Evolutionary conservation across 2,113 vertebrate genomes (phyloP), one percentile per base, ranked within the genome.

Genomic region (Phylloscopus whistleri): DNA sequence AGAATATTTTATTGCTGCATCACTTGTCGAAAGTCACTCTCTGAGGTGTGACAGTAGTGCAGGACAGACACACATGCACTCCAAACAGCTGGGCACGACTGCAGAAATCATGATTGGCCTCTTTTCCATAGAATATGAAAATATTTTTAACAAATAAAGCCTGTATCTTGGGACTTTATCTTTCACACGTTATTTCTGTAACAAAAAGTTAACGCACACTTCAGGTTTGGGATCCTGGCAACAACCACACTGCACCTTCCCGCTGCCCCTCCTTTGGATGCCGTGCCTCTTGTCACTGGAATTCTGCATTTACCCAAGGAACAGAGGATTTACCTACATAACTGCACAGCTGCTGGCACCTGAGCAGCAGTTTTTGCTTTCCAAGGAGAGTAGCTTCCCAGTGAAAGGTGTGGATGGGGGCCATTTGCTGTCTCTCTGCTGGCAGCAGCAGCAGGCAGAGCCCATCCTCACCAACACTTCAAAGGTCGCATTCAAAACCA

Each of bases 401-500:
- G 23, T 1, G 62, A 33, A 78, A 49, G 62, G 16, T 22, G 62
- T 1, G 48, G 28, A 41, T 35, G 51, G 67, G n/a, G 52, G 37
- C 3, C 11, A 11, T 49, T 23, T 62, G 78, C 51, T 30, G 75
- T 24, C 33, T 27, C 51, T n/a, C n/a, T 82, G 27, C 23, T 0
- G 0, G 39, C 59, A 60, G 64, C 53, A 82, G 63, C 26, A 66
- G 66, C 30, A 62, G 53, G 77, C 89, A 76, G 46, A 70, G 58
- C 30, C 37, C 39, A 56, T 23, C 44, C 23, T 18, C 56, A 43
- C 0, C 0, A 43, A 26, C 43, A 20, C 33, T n/a, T 59, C 82
- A 14, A 7, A 37, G 84, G n/a, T 37, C 70, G 39, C 41, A 68
- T 52, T 73, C 70, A 35, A 77, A 76, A 6, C 23, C 53, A 9